Percentiles rank a stretch among this genome's conserved stretches.
Conservation (phyloP, 2,797 vertebrate genomes). For the Arremon aurantiirostris region DNA sequence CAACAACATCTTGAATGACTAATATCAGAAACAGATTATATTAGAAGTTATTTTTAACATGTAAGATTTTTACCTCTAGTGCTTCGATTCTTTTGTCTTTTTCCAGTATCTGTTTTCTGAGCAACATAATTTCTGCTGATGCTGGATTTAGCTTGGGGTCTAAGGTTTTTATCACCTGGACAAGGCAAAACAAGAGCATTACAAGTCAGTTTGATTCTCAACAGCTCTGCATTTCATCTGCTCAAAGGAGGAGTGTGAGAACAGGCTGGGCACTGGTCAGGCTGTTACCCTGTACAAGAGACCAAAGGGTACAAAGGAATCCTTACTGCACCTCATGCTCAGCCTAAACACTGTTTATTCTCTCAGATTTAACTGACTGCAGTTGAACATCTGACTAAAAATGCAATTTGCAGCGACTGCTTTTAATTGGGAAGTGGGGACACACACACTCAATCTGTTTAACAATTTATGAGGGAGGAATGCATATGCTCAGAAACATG, state of each 20-base stretch:
- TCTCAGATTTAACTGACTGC: background rate
- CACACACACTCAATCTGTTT: background rate
- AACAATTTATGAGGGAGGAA: background rate
- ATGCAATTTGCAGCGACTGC: background rate
- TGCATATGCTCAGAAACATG: background rate
- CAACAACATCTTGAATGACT: background rate
- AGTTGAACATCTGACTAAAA: background rate
- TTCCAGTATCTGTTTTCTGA: constrained; percentile 87
- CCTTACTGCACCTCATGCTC: background rate
- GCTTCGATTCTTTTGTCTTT: constrained; percentile 88
- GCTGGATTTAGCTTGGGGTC: constrained; percentile 97
- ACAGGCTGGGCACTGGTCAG: background rate
- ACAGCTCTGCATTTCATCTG: background rate
- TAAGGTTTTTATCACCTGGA: constrained; percentile 93
- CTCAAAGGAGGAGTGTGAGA: background rate
- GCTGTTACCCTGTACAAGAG: background rate
- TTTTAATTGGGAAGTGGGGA: background rate
- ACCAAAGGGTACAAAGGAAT: background rate
- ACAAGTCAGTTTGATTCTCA: background rate
- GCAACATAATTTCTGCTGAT: constrained; percentile 91
- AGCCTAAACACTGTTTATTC: background rate
- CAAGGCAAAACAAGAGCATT: background rate
- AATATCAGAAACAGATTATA: background rate
- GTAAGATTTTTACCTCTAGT: constrained; percentile 83
- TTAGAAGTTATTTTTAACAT: background rate